Base-by-base conservation (phyloP, 2,888 invertebrate genomes). In the Drosophila atripex region DNA sequence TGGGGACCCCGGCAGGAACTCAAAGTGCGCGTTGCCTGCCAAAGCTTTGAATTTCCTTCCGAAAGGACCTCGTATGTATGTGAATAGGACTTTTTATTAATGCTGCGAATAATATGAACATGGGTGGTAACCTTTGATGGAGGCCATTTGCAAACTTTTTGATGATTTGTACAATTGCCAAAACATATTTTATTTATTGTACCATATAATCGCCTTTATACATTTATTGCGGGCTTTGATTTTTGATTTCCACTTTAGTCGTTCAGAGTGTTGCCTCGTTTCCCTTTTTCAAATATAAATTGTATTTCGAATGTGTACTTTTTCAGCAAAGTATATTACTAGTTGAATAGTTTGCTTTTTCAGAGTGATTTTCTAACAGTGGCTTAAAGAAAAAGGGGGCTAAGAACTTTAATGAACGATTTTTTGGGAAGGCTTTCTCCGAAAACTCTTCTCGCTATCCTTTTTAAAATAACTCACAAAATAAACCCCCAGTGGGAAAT, bases 321-420 rank as follows among this genome's bases (percentile, higher is more conserved):
- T 9, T 18, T 21, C 0, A 16, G 43, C 32, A 63, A 59, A 63
- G 43, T 30, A 35, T 16, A 51, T 63, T 63, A 63, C 35, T 35
- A 7, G n/a, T 21, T 63, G 43, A 18, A 32, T 21, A 30, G 91
- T 50, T 94, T 92, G 59, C 71, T 83, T 76, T 68, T 83, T 80
- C 76, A 77, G 83, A 74, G 59, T 12, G 35, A 18, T 8, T 38
- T 8, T 0, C 9, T 4, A 39, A 7, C 59, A 46, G 35, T 2
- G 51, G 21, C 58, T 9, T 41, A 25, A 30, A 23, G 30, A 46
- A 46, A n/a, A 21, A 2, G 45, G 51, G 35, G 21, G 21, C 4
- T 12, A 0, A 28, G 12, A 9, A 49, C 23, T 39, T 28, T 16
- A 28, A 4, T 28, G 14, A 4, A 47, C 39, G 2, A 7, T 58